phyloP scores from a whole-genome alignment of 2,888 invertebrate genomes.

The Sminthurides aquaticus region DNA sequence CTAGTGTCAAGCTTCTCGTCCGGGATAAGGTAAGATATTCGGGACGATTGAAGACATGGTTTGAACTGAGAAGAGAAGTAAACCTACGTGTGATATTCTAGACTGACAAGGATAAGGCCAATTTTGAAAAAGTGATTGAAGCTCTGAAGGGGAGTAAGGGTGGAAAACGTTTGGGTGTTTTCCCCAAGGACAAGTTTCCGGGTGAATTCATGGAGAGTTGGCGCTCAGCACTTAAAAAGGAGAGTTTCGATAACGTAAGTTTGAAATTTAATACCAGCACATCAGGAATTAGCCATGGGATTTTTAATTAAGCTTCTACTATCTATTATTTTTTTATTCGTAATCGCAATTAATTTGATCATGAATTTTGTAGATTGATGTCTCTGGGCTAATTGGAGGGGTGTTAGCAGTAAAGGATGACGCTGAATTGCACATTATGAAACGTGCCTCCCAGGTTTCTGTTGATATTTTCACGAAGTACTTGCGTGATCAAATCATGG shows the following conservation, averaged over 20 bases:
- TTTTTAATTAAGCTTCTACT: too few species aligned
- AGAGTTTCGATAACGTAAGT: constrained; percentile 66
- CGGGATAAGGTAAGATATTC: constrained; percentile 87
- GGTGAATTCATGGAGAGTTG: constrained; percentile 90
- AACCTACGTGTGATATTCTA: constrained; percentile 46
- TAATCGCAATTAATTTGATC: too few species aligned
- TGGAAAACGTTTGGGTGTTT: constrained; percentile 81
- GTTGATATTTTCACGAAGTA: constrained; percentile 94
- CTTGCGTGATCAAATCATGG: constrained; percentile 94
- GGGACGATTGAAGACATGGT: too few species aligned
- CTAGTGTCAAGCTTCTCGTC: constrained; percentile 73
- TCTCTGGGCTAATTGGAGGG: constrained; percentile 74
- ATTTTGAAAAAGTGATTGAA: constrained; percentile 64
- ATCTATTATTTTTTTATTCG: too few species aligned
- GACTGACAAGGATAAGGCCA: constrained; percentile 81
- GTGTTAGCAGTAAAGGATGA: constrained; percentile 94
- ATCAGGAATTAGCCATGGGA: too few species aligned
- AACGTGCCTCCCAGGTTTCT: constrained; percentile 85
- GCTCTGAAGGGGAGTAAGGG: constrained; percentile 80
- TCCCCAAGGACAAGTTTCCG: constrained; percentile 85
- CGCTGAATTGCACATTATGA: constrained; percentile 75
- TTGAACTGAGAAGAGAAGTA: neutral
- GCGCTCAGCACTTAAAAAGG: constrained; percentile 68
- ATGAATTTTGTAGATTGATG: constrained; percentile 56
- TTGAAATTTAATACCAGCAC: too few species aligned